Evolutionary conservation across 1,140 invertebrate genomes (phyloP), one percentile per base, ranked within the genome.

Genomic region (Drosophila orena): DNA sequence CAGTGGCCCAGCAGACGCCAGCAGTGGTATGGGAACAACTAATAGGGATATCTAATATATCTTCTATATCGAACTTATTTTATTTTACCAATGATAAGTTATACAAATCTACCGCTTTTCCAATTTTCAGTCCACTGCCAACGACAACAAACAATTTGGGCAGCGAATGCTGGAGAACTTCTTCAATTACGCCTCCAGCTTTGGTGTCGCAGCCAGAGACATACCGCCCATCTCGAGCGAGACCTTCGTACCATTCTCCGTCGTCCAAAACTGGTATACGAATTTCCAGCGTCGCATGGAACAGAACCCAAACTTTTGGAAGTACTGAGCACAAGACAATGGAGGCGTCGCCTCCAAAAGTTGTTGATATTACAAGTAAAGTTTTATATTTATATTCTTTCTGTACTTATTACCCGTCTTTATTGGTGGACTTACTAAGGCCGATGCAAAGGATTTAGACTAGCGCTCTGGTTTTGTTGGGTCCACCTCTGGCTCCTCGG

Each of bases 291-390:
- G 98, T 86, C 94, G 97, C 77, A 93, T 99, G 58, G 95, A 96
- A 85, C 95, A 97, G 74, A 98, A 99, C 93, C 98, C 98, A 2
- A 96, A 98, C 90, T 99, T 99, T 92, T 99, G 98, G 98, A 97
- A 96, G 91, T 94, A 91, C 35, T 92, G 55, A 76, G 38, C 12
- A 6, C 10, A 10, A 24, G 27, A 40, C 35, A n/a, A 14, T 30
- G n/a, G 8, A n/a, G 37, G 12, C 5, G 46, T 37, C 22, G 30
- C 37, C 35, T 56, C 11, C 27, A 6, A 14, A 15, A 49, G 8
- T 70, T 70, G 43, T 71, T 57, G 37, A 71, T 57, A 70, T 70
- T 70, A 57, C 20, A 20, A 56, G 52, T 57, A 70, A 27, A 70
- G 12, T 70, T 70, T 56, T 70, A 47, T 71, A 70, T 47, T 35